Percentiles rank a stretch among this genome's conserved stretches.
Evolutionary conservation across 2,113 vertebrate species (phyloP).

Genomic region (Piprites chloris): DNA sequence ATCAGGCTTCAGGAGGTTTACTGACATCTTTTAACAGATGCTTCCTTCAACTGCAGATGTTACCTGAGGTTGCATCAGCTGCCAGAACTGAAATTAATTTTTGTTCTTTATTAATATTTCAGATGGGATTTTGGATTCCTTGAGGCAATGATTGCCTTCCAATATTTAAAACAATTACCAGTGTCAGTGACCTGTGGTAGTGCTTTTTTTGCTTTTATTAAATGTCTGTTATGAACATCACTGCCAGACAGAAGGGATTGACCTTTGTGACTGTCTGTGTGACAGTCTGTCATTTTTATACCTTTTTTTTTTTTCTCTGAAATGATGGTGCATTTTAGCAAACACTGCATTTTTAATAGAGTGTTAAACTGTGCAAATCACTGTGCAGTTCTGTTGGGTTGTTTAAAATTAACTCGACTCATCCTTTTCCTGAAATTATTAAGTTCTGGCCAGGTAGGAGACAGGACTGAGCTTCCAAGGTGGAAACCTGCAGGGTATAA

Average conservation of each 20-base stretch:
- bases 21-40: background rate
- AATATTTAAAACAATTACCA: background rate
- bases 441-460: background rate
- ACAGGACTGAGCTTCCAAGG: background rate
- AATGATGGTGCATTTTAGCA: background rate
- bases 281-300: background rate
- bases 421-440: background rate
- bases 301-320: background rate
- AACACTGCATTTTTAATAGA: background rate
- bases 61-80: conserved; percentile 48
- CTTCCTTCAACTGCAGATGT: background rate
- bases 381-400: background rate
- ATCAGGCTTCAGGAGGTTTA: background rate
- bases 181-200: background rate
- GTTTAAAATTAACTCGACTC: background rate
- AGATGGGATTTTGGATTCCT: background rate
- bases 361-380: background rate
- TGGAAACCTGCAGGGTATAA: background rate
- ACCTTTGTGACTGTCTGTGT: background rate
- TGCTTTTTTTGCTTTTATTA: background rate
- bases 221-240: background rate
- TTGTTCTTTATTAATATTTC: background rate
- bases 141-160: background rate
- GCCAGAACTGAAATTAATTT: background rate
- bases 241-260: background rate